phyloP scores from a whole-genome alignment of 2,797 vertebrate genomes.

The Naso thynnoides region DNA sequence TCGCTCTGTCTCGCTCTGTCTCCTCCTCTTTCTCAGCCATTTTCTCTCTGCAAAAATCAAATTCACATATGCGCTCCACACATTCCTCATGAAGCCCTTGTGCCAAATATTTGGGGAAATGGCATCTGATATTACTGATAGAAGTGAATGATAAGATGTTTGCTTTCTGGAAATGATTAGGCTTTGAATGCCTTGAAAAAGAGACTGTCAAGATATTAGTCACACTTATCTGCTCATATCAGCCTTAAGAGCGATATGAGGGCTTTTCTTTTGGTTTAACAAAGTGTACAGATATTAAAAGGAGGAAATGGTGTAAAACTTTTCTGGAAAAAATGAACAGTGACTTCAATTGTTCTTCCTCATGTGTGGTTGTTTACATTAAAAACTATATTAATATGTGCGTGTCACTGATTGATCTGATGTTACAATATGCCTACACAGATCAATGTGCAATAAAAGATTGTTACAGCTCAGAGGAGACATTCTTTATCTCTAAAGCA shows the following conservation, averaged over 20 bases:
- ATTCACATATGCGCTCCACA: background rate
- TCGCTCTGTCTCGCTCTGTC: constrained; percentile 2
- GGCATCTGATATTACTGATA: background rate
- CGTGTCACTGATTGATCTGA: background rate
- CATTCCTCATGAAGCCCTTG: background rate
- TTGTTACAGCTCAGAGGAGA: background rate
- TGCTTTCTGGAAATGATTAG: constrained; percentile 18
- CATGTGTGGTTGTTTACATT: background rate
- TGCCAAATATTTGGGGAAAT: background rate
- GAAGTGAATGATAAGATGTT: constrained; percentile 7
- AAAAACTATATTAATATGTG: constrained; percentile 6
- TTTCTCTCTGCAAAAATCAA: constrained; percentile 4
- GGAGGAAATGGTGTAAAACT: background rate
- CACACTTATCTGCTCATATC: constrained; percentile 22
- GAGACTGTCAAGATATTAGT: constrained; percentile 14
- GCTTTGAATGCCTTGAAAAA: constrained; percentile 29
- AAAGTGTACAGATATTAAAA: constrained; percentile 34
- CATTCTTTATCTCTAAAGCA: constrained; percentile 34
- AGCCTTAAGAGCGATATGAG: constrained; percentile 28
- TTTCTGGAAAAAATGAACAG: constrained; percentile 2
- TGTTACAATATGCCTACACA: constrained; percentile 8
- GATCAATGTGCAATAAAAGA: constrained; percentile 14
- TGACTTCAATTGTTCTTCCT: background rate
- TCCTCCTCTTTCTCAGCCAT: constrained; percentile 20
- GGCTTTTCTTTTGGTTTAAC: constrained; percentile 20